A percentile compares a stretch with the other conserved stretches of the same genome.
Evolutionary conservation across 2,797 vertebrate genomes (phyloP).

Genomic region (Takifugu ocellatus): DNA sequence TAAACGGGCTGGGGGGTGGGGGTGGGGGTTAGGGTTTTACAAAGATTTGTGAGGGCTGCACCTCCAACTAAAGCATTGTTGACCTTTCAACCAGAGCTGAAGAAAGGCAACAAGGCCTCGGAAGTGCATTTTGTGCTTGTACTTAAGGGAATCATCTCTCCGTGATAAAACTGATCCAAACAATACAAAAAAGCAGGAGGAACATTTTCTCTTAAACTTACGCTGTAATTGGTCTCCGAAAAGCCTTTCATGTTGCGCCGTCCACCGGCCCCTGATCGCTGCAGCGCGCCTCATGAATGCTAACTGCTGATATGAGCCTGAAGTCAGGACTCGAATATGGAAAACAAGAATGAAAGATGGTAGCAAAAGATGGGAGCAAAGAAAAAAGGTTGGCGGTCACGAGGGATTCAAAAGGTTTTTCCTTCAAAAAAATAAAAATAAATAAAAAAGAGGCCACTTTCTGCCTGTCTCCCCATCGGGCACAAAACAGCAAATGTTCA

Average conservation of each 20-base stretch:
- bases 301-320: conserved; percentile 31
- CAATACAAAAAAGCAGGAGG: conserved; percentile 8
- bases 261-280: conserved; percentile 21
- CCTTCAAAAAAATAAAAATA: background rate
- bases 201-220: conserved; percentile 23
- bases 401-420: conserved; percentile 20
- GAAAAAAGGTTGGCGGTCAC: conserved; percentile 6
- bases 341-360: conserved; percentile 22
- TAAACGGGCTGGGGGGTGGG: background rate
- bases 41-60: background rate
- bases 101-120: conserved; percentile 35
- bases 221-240: conserved; percentile 35
- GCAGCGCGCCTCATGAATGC: conserved; percentile 28
- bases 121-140: conserved; percentile 9
- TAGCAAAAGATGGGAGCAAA: conserved; percentile 14
- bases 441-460: conserved; percentile 16
- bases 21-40: too few species aligned
- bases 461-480: conserved; percentile 33
- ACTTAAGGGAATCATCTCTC: background rate
- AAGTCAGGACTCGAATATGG: conserved; percentile 29
- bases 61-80: background rate
- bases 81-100: conserved; percentile 20
- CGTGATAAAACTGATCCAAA: conserved; percentile 8
- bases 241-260: conserved; percentile 30
- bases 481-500: conserved; percentile 29